phyloP scores from a whole-genome alignment of 2,888 invertebrate species.

The Desoria tigrina region DNA sequence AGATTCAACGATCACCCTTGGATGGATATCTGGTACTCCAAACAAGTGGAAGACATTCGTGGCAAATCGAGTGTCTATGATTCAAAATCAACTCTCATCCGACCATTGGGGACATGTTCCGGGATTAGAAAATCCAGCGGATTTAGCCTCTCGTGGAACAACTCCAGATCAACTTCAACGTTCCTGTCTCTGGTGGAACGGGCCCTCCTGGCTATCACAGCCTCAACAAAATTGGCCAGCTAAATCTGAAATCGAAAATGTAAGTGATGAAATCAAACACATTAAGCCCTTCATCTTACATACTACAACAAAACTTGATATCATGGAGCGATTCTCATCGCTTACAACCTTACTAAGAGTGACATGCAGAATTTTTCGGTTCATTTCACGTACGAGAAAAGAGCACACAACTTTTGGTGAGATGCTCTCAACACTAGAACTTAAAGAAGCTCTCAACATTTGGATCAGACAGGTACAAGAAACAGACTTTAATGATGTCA shows the following conservation, averaged over 20 bases:
- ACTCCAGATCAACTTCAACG: background rate
- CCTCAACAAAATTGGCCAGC: too few species aligned
- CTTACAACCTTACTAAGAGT: too few species aligned
- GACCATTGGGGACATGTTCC: slow-evolving; percentile 45
- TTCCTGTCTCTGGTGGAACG: background rate
- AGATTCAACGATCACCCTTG: slow-evolving; percentile 54
- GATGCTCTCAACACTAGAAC: too few species aligned
- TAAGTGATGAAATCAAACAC: too few species aligned
- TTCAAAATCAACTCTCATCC: slow-evolving; percentile 38
- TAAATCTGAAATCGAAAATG: too few species aligned
- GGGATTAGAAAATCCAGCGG: slow-evolving; percentile 49
- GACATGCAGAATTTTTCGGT: too few species aligned
- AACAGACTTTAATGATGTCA: too few species aligned
- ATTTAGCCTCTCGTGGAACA: slow-evolving; percentile 38
- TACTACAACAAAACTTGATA: too few species aligned
- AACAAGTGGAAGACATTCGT: slow-evolving; percentile 52
- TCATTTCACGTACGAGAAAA: too few species aligned
- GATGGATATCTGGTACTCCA: slow-evolving; percentile 51
- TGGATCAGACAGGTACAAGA: slow-evolving; percentile 9
- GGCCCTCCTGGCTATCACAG: background rate
- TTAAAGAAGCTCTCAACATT: background rate
- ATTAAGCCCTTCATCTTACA: too few species aligned
- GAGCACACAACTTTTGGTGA: too few species aligned
- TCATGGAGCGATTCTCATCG: too few species aligned
- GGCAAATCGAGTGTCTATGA: slow-evolving; percentile 50